A percentile compares a stretch with the other conserved stretches of the same genome.
Evolutionary conservation across 2,888 invertebrate species (phyloP).

Genomic region (Cenopis cana): DNA sequence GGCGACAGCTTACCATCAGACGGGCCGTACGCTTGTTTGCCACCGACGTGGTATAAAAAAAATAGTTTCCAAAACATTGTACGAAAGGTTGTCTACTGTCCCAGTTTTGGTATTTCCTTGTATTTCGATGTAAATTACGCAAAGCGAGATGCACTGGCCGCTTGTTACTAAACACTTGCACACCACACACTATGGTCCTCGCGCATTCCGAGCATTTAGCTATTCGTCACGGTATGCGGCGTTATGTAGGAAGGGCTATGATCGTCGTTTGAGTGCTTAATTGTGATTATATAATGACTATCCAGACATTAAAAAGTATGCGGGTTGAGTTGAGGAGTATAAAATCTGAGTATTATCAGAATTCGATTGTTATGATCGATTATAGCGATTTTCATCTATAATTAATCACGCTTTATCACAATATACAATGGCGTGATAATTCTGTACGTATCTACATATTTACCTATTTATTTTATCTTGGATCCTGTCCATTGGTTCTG

Average conservation of each 20-base stretch:
- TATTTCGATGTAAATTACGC: slow-evolving; percentile 61
- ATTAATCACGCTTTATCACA: not conserved
- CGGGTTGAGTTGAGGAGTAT: not conserved
- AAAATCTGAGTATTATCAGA: not conserved
- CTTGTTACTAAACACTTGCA: slow-evolving; percentile 63
- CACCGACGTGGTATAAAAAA: no score
- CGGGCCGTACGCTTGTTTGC: no score
- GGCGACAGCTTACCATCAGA: no score
- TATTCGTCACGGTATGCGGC: slow-evolving; percentile 35
- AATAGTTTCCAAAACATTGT: slow-evolving; percentile 28
- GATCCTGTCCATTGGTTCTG: not conserved
- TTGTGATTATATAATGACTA: slow-evolving; percentile 32
- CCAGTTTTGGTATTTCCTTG: slow-evolving; percentile 58
- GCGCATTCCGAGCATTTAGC: slow-evolving; percentile 55
- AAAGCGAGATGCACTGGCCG: slow-evolving; percentile 63
- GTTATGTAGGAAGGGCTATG: slow-evolving; percentile 38
- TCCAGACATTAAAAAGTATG: not conserved
- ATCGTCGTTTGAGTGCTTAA: slow-evolving; percentile 20
- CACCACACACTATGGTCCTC: slow-evolving; percentile 54
- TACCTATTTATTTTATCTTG: not conserved
- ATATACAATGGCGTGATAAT: not conserved
- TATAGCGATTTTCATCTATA: not conserved
- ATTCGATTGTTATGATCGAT: not conserved
- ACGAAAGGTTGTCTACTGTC: slow-evolving; percentile 47
- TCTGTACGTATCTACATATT: not conserved